Conservation (phyloP, 2,797 vertebrate genomes). For the Rhinella marina region DNA sequence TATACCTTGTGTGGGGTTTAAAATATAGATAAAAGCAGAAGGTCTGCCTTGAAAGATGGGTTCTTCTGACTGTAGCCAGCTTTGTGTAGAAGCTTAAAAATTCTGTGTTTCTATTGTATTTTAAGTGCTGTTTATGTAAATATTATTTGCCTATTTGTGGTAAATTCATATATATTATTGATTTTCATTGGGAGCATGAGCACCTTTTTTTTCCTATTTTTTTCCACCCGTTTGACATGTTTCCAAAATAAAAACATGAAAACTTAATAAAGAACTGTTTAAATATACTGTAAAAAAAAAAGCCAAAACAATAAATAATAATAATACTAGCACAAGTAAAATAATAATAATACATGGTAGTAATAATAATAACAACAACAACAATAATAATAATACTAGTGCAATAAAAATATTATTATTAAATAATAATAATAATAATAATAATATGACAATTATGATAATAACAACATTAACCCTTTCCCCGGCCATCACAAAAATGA, state of each 20-base stretch:
- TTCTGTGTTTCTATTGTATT: slow-evolving; percentile 30
- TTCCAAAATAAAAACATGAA: background rate
- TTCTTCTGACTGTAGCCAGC: slow-evolving; percentile 70
- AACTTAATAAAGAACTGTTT: background rate
- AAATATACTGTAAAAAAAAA: too few species aligned
- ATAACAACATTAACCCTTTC: too few species aligned
- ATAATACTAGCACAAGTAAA: background rate
- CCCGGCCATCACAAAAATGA: too few species aligned
- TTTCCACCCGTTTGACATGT: background rate
- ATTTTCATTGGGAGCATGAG: background rate
- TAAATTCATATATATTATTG: background rate
- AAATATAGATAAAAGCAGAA: slow-evolving; percentile 99
- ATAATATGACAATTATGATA: too few species aligned
- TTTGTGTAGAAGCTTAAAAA: slow-evolving; percentile 74
- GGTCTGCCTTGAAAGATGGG: slow-evolving; percentile 86
- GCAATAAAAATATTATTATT: too few species aligned
- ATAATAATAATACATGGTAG: background rate
- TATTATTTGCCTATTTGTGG: slow-evolving; percentile 7
- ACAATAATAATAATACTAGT: too few species aligned
- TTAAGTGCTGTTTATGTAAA: slow-evolving; percentile 35
- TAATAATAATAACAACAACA: background rate
- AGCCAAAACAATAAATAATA: background rate
- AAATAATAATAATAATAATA: background rate
- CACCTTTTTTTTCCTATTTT: background rate
- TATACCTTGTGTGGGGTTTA: slow-evolving; percentile 96